Conservation (phyloP, 2,888 invertebrate species). For the Amphimallon solstitiale region DNA sequence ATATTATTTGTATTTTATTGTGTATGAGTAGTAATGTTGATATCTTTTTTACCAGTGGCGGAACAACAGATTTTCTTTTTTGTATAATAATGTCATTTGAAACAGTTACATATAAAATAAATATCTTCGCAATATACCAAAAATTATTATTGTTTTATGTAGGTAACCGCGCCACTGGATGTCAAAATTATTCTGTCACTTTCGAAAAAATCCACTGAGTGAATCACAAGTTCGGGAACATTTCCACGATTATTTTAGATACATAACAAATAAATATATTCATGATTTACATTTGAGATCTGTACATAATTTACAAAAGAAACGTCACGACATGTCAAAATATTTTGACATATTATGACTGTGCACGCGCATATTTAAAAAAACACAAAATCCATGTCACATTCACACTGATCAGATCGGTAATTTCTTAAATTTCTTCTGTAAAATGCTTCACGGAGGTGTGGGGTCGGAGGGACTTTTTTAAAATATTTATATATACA, state of each 20-base stretch:
- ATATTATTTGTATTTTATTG: neutral
- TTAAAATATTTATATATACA: too few relatives aligned
- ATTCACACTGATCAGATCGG: constrained; percentile 36
- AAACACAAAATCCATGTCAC: neutral
- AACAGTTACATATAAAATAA: too few relatives aligned
- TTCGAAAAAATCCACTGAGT: neutral
- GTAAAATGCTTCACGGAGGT: too few relatives aligned
- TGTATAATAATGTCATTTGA: too few relatives aligned
- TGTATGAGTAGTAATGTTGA: neutral
- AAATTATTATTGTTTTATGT: too few relatives aligned
- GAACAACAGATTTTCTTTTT: too few relatives aligned
- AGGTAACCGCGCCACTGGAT: too few relatives aligned
- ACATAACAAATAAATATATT: constrained; percentile 47
- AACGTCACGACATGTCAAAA: constrained; percentile 30
- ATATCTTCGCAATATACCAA: too few relatives aligned
- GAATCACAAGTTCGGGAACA: neutral
- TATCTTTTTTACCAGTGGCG: too few relatives aligned
- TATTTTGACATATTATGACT: constrained; percentile 39
- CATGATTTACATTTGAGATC: constrained; percentile 48
- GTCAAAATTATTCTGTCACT: too few relatives aligned
- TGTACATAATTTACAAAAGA: constrained; percentile 55
- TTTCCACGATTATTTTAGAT: constrained; percentile 1
- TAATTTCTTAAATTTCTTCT: constrained; percentile 26
- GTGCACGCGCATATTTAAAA: constrained; percentile 7
- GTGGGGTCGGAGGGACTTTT: too few relatives aligned